Base-by-base conservation (phyloP, 2,113 vertebrate genomes). In the Dasyornis broadbenti region DNA sequence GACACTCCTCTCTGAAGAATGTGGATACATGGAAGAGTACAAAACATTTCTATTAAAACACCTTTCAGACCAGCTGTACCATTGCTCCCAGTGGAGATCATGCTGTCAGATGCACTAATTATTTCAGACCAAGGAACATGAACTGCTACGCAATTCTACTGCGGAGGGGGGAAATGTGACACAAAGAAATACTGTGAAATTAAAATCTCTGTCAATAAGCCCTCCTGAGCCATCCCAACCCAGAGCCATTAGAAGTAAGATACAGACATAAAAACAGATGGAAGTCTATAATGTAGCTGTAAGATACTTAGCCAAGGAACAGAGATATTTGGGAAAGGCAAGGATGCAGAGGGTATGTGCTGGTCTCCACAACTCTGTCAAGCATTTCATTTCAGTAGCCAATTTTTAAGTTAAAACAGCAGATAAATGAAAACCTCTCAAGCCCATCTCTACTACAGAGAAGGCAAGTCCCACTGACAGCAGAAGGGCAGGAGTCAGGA, bases 1-100 rank as follows among this genome's bases (percentile, higher is more conserved):
- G 87, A 70, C 92, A 92, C 92, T 94, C 93, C 88, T 93, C 78
- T 44, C 77, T 19, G 50, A 93, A 92, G 79, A 93, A 95, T 47
- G 87, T 73, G 47, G 56, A 57, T 56, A 82, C 75, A 81, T 33
- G 50, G 68, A 82, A 90, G 63, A 68, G 28, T 35, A 89, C 59
- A 88, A 86, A 96, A 69, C 79, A 92, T 49, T 79, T 77, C 80
- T 47, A 54, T 33, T 69, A 77, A 83, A 88, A 49, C 91, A 90
- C 52, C 30, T 69, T 85, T 83, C 76, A 52, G 47, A 78, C 11
- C 84, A 91, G 82, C 52, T 54, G 84, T 63, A 63, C 30, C 54
- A 33, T 40, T 31, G 42, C 4, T 82, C 84, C 90, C 60, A 75
- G 0, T 10, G 73, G 84, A 71, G 85, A 82, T n/a, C 52, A 39